Evolutionary conservation across 2,797 vertebrate genomes (phyloP), one percentile per base, ranked within the genome.

Genomic region (Enteromius viviparus): DNA sequence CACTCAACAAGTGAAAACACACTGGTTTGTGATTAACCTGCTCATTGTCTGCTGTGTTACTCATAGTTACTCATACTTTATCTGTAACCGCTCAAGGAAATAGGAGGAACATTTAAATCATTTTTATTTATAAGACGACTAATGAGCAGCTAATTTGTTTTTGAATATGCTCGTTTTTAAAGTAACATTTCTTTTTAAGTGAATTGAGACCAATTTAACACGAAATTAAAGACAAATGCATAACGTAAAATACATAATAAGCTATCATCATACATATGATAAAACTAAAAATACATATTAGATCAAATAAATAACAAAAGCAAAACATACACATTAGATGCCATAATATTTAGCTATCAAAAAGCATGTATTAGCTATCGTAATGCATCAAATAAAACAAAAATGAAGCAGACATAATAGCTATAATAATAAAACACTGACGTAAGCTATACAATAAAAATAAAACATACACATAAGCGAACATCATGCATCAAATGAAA

Each of bases 31-130:
- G 37, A 83, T 83, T 60, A 77, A 83, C 81, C 34, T 8, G 17
- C 37, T 62, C 75, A 77, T 70, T 78, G 81, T 78, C 26, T 69
- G 65, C 23, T 5, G 14, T 21, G 72, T 82, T 76, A 76, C 81
- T 76, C 72, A 68, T 14, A 60, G 72, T 82, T 76, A 76, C 81
- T 76, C 72, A 68, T 19, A 70, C 51, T 83, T 62, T 62, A 78
- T 78, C 21, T 49, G 34, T 37, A 69, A 17, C 64, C 34, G 23
- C 4, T 14, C 81, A 60, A 45, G 26, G 51, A 47, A 69, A 23
- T 15, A 23, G 10, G 29, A 40, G 58, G 60, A 75, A 53, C 6
- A 7, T 12, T 64, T 3, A 23, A 34, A 34, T 53, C 26, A 66
- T 82, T 47, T 51, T 5, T 14, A 55, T 6, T 6, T 37, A 37